Evolutionary conservation across 2,113 vertebrate species (phyloP).

Genomic region (Centropristis striata): DNA sequence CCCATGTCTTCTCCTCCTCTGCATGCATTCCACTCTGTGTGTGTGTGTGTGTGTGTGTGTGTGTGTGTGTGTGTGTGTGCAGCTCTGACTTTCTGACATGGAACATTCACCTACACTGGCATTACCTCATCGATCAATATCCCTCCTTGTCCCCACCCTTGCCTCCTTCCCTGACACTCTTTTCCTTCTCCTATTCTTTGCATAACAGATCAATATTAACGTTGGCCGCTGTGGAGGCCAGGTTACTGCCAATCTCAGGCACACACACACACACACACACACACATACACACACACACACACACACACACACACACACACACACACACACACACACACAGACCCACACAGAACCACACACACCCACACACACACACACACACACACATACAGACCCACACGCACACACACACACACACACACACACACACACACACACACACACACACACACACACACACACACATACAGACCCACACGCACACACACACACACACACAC

Average conservation of each 20-base stretch:
- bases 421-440: slow-evolving; percentile 1
- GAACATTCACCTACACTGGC: slow-evolving; percentile 63
- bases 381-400: not conserved
- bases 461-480: not conserved
- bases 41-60: not conserved
- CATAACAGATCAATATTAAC: slow-evolving; percentile 59
- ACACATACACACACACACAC: not conserved
- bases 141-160: slow-evolving; percentile 54
- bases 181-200: slow-evolving; percentile 39
- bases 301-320: not conserved
- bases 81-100: slow-evolving; percentile 45
- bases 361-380: not conserved
- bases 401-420: slow-evolving; percentile 7
- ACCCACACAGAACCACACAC: slow-evolving; percentile 9
- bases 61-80: slow-evolving; percentile 1
- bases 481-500: slow-evolving; percentile 18
- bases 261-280: not conserved
- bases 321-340: too few species aligned
- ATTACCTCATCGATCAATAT: slow-evolving; percentile 80
- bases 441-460: too few species aligned
- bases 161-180: slow-evolving; percentile 28
- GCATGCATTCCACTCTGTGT: not conserved
- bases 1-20: slow-evolving; percentile 7
- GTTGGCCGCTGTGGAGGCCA: slow-evolving; percentile 35
- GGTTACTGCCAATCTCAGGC: slow-evolving; percentile 42